These are phyloP conservation scores for Onychomys arenicola DNA, from an alignment of 2,797 vertebrate genomes.

Conservation along the genomic window DNA sequence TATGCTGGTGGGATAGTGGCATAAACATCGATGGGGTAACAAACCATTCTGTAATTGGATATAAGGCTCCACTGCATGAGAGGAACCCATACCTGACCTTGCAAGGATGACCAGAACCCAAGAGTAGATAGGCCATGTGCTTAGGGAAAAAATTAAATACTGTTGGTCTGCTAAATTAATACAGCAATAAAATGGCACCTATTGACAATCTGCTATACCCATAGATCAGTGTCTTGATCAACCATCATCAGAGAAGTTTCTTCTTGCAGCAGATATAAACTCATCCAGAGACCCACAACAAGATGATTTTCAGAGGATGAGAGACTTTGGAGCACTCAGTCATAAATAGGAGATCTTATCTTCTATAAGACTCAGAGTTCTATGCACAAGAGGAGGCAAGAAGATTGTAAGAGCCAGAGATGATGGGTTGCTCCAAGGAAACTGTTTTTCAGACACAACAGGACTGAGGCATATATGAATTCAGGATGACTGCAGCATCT, in stretches of 20 bases:
- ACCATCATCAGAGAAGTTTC: background rate
- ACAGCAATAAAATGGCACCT: background rate
- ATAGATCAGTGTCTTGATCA: background rate
- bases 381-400: background rate
- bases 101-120: too few relatives aligned
- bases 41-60: background rate
- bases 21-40: background rate
- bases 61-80: background rate
- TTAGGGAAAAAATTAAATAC: background rate
- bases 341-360: background rate
- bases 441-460: background rate
- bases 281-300: background rate
- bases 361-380: background rate
- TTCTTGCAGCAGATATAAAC: background rate
- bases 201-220: background rate
- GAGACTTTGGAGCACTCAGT: background rate
- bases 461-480: too few relatives aligned
- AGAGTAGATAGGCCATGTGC: background rate
- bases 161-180: background rate
- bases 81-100: background rate
- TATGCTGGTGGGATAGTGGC: background rate
- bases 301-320: background rate
- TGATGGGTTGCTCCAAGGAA: background rate
- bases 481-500: background rate
- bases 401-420: background rate